Base-by-base conservation (phyloP, 2,113 vertebrate species). In the Phrynocephalus versicolor region DNA sequence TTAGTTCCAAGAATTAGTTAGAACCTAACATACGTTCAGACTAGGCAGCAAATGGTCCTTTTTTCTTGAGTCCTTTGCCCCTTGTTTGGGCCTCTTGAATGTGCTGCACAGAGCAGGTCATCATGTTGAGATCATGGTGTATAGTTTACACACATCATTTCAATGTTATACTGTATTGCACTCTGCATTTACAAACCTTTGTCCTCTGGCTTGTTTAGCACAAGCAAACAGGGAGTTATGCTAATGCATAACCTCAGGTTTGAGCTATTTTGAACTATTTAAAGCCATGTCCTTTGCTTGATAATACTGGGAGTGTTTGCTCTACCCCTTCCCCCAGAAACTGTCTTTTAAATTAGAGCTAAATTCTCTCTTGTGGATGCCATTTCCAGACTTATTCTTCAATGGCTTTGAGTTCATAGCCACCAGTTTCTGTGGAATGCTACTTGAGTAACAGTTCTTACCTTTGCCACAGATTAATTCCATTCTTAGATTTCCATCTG, bases 211-310 rank as follows among this genome's bases (percentile, higher is more conserved):
- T 74, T 81, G 33, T 88, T 65, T 87, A 73, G 25, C 15, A 35
- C 33, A 2, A 64, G 55, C 76, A 74, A 45, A 37, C 30, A 92
- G 76, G 3, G 3, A 16, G 30, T 62, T 82, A 82, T 80, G 81
- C 91, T 81, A 91, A 79, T 73, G 55, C 92, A 88, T 89, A 85
- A 93, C 93, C 81, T 92, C 81, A 90, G 77, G 45, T 89, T 90
- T 89, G 86, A 60, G 41, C 12, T 81, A 19, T 82, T 82, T 77
- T 57, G 92, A 92, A 87, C 69, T 92, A 79, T 90, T 92, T 93
- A 93, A 93, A 92, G 84, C 87, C 67, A 76, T 67, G 19, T 83
- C 84, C 23, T 83, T 86, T 30, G 13, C 18, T 86, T 91, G 81
- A 85, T 83, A 88, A 70, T 81, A 75, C 71, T 85, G 79, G 7